A percentile compares a stretch with the other conserved stretches of the same genome.
Evolutionary conservation across 1,140 invertebrate genomes (phyloP).

Genomic region (Monomorium pharaonis): DNA sequence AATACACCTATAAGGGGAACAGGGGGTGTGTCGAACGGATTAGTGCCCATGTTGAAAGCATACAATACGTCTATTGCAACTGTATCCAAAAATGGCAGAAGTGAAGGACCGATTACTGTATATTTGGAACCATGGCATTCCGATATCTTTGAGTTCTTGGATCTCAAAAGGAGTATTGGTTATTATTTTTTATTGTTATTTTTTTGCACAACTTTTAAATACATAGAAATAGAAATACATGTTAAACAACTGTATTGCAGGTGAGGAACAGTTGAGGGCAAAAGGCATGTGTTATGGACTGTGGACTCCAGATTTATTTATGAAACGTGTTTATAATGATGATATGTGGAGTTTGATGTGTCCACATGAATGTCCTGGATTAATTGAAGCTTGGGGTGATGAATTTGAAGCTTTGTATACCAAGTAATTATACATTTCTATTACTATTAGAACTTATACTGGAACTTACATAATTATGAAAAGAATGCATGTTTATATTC

Average conservation of each 20-base stretch:
- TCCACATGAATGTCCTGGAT: constrained; percentile 95
- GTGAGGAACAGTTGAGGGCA: constrained; percentile 95
- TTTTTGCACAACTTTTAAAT: neutral
- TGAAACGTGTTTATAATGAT: constrained; percentile 96
- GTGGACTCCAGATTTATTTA: constrained; percentile 99
- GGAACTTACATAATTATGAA: neutral
- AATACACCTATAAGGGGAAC: constrained; percentile 97
- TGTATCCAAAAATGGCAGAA: constrained; percentile 97
- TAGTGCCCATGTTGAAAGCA: constrained; percentile 98
- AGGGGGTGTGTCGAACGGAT: constrained; percentile 97
- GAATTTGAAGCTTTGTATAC: constrained; percentile 96
- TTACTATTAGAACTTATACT: neutral
- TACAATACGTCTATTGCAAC: constrained; percentile 98
- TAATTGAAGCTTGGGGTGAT: constrained; percentile 96
- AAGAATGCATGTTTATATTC: constrained; percentile 55
- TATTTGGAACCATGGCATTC: constrained; percentile 99
- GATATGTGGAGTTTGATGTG: constrained; percentile 98
- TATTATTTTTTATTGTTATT: constrained; percentile 19
- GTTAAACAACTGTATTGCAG: constrained; percentile 60
- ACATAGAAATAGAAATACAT: neutral
- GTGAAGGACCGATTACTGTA: constrained; percentile 98
- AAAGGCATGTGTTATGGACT: constrained; percentile 98
- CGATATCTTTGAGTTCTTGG: constrained; percentile 97
- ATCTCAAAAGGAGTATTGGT: constrained; percentile 97
- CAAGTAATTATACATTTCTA: constrained; percentile 84